Conservation (phyloP, 2,113 vertebrate genomes). For the Malurus alboscapulatus region DNA sequence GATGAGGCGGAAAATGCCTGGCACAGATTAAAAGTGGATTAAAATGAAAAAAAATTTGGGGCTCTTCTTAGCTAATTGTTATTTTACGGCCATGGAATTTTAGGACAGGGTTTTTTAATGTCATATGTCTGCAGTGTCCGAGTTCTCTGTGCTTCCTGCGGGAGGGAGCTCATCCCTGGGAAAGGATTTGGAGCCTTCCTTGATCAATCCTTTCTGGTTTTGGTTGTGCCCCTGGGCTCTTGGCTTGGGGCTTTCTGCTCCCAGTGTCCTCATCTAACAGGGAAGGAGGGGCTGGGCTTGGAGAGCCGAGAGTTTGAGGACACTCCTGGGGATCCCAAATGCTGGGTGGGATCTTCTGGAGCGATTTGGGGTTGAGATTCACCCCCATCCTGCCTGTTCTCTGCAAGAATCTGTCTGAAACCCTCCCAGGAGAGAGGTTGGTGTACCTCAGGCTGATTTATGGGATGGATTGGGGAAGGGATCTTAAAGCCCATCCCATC, state of each 20-base stretch:
- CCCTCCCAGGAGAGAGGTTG: neutral
- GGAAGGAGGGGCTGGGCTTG: neutral
- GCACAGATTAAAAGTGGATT: neutral
- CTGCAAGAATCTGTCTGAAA: neutral
- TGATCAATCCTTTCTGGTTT: neutral
- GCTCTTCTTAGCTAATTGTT: neutral
- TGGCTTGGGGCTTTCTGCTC: neutral
- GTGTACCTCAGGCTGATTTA: neutral
- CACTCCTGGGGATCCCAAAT: neutral
- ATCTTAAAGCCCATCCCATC: rapidly evolving
- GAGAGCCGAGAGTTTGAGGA: neutral
- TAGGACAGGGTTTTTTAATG: neutral
- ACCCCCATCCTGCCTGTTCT: neutral
- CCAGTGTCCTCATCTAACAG: rapidly evolving
- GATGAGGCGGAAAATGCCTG: neutral
- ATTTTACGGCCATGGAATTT: rapidly evolving
- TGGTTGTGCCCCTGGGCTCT: no score
- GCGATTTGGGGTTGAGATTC: neutral
- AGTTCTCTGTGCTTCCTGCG: neutral
- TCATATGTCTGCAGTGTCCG: rapidly evolving
- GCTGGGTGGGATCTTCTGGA: neutral
- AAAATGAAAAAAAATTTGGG: neutral
- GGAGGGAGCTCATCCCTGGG: neutral
- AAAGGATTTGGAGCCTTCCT: neutral
- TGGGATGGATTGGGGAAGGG: neutral